A percentile compares a stretch with the other conserved stretches of the same genome.
Conservation (phyloP, 1,140 invertebrate species). For the Drosophila orena region DNA sequence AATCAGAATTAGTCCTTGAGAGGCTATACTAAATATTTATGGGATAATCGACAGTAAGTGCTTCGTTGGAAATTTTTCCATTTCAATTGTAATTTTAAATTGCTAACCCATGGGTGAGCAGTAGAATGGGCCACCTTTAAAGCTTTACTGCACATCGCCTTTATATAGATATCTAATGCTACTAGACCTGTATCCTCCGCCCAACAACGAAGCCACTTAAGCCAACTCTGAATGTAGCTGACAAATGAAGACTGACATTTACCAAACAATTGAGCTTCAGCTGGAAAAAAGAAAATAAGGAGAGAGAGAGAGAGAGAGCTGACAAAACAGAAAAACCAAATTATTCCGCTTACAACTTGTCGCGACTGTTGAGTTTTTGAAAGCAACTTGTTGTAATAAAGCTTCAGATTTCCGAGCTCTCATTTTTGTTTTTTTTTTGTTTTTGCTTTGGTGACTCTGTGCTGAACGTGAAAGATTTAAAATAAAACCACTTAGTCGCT, state of each 20-base stretch:
- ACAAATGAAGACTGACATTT: constrained; percentile 84
- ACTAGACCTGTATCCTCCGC: constrained; percentile 43
- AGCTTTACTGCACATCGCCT: constrained; percentile 10
- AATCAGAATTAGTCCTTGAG: constrained; percentile 77
- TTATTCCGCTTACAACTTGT: constrained; percentile 68
- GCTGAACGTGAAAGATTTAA: constrained; percentile 78
- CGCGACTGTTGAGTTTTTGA: constrained; percentile 80
- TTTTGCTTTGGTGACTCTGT: constrained; percentile 10
- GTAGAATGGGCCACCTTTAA: constrained; percentile 33
- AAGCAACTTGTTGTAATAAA: constrained; percentile 80
- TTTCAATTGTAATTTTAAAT: constrained; percentile 79
- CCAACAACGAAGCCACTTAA: constrained; percentile 80
- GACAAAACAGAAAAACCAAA: constrained; percentile 65
- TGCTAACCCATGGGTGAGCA: constrained; percentile 64
- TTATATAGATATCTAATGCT: constrained; percentile 5
- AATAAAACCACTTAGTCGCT: constrained; percentile 83
- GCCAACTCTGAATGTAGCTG: constrained; percentile 63
- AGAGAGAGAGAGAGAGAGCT: constrained; percentile 5
- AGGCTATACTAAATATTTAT: constrained; percentile 80
- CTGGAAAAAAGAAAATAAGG: constrained; percentile 21
- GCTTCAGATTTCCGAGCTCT: constrained; percentile 33
- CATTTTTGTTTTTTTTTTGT: background rate
- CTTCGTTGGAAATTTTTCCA: constrained; percentile 59
- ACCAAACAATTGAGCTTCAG: constrained; percentile 71
- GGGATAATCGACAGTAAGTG: constrained; percentile 20